Base-by-base conservation (phyloP, 2,797 vertebrate genomes). In the Cephalopachus bancanus region DNA sequence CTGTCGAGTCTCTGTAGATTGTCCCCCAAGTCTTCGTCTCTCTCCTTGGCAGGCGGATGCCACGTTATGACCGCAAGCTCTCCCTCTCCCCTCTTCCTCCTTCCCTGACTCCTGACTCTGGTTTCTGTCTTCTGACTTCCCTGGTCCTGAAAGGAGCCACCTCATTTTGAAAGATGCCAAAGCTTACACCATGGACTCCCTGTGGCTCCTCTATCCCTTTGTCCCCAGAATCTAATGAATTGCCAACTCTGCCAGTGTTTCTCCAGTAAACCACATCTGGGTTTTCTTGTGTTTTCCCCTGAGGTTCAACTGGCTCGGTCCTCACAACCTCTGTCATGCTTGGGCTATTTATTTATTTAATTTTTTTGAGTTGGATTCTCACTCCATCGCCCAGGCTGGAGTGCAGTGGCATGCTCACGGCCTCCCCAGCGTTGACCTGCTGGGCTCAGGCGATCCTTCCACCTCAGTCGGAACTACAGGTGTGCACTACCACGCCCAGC, bases 1-100 rank as follows among this genome's bases (percentile, higher is more conserved):
- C 49, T 49, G 0, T 19, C 22, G 19, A 11, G 28, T 49, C 57
- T 33, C 49, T 44, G 19, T 2, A 17, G 59, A 19, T 20, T 22
- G 19, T 57, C 49, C 30, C 17, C n/a, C 14, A 37, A 7, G 30
- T 26, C 37, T 1, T 30, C 5, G 0, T 20, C 12, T 30, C 71
- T 71, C n/a, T 57, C 14, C 9, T 22, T 11, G n/a, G 16, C 67
- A 3, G 7, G 28, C 19, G 49, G 26, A 4, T 37, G 44, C 16
- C 28, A 0, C 0, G 0, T 2, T 15, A 3, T n/a, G 0, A 14
- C 3, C 85, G 65, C 28, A 1, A 10, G 8, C 3, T 9, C 0
- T 0, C 3, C 30, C 1, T 5, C 78, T 8, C 20, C 15, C 24
- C 10, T 85, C 51, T 7, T 3, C 28, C n/a, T 75, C 26, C 30